Evolutionary conservation across 1,140 invertebrate species (phyloP), one percentile per base, ranked within the genome.

Genomic region (Zaprionus inermis): DNA sequence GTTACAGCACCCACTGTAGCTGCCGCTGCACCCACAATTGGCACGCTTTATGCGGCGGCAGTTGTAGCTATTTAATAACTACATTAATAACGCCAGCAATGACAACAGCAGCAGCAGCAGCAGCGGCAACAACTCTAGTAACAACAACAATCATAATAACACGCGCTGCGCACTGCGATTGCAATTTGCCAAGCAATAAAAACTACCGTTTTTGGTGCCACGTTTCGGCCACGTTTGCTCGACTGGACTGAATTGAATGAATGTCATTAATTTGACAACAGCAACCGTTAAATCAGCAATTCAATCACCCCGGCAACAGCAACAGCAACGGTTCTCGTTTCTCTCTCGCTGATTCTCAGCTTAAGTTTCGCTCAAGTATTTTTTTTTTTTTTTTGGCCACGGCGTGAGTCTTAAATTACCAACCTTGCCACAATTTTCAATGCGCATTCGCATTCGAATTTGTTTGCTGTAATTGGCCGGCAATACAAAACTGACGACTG

Each of bases 241-340:
- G 78, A 80, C 59, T 78, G 76, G 60, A 74, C 75, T 72, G 82
- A 78, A 90, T 79, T 85, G 85, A 91, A 91, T 91, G 89, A 91
- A 91, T 91, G 90, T 82, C 89, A 91, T 91, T 91, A 91, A 91
- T 91, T 91, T 91, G 89, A 91, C 89, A 91, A 91, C 89, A 86
- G 78, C 79, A 91, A 91, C 81, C 89, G 89, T 91, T 91, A 91
- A 91, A 91, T 91, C 89, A 91, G 85, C 84, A 89, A 89, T 89
- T 89, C 84, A 89, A 84, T 89, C 84, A 84, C 84, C 65, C 24
- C 55, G 57, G 12, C 58, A 63, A 55, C 28, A 60, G 61, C 63
- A 73, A 44, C 68, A 32, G 73, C 76, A 75, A 63, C 76, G 56
- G 79, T 49, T 49, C 18, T 49, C 36, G 36, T 38, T 38, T 38